Evolutionary conservation across 2,113 vertebrate species (phyloP).

Genomic region (Toxostoma redivivum): DNA sequence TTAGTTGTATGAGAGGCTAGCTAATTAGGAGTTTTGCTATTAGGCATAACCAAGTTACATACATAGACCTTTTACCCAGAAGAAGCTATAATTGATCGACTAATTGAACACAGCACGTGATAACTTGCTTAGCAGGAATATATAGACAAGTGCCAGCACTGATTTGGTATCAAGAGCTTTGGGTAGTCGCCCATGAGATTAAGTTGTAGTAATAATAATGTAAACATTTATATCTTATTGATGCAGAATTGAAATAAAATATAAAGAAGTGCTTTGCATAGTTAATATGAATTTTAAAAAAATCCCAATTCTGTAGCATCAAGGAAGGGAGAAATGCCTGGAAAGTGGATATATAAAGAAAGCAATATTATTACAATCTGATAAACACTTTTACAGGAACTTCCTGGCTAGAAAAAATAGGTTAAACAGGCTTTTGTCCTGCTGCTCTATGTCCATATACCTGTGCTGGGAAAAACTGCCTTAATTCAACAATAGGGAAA

Average conservation of each 20-base stretch:
- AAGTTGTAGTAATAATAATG: not conserved
- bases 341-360: not conserved
- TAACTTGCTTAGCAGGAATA: not conserved
- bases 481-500: not conserved
- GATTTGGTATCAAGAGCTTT: not conserved
- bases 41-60: not conserved
- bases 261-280: not conserved
- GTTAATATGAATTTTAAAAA: not conserved
- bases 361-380: not conserved
- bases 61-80: not conserved
- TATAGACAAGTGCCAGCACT: not conserved
- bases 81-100: not conserved
- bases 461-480: not conserved
- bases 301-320: not conserved
- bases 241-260: not conserved
- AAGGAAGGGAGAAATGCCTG: not conserved
- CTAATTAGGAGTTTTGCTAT: not conserved
- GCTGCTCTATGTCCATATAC: not conserved
- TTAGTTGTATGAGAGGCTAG: not conserved
- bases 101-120: not conserved
- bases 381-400: not conserved
- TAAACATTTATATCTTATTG: not conserved
- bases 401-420: not conserved
- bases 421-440: not conserved
- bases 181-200: not conserved